Conservation (phyloP, 2,113 vertebrate species). For the Ammospiza caudacuta region DNA sequence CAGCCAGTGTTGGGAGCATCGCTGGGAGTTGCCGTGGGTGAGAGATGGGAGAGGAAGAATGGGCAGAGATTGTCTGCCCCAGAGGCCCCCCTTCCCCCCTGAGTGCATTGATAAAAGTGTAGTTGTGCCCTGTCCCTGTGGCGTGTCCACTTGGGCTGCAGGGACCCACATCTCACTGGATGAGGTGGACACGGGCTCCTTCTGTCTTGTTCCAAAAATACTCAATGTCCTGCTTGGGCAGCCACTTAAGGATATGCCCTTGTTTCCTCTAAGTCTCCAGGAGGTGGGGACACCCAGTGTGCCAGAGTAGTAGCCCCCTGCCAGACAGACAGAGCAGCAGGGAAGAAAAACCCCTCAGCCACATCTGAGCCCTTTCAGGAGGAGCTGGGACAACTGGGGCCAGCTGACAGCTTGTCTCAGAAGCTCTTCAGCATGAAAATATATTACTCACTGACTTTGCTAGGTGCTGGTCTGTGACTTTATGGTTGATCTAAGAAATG, state of each 20-base stretch:
- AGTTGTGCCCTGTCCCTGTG: background rate
- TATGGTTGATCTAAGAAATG: background rate
- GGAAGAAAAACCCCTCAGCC: background rate
- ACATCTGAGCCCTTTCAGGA: background rate
- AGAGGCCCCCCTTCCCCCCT: accelerated
- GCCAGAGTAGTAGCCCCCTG: background rate
- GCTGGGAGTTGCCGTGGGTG: conserved; percentile 7
- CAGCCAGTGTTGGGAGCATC: conserved; percentile 11
- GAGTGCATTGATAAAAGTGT: accelerated
- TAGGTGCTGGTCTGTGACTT: background rate
- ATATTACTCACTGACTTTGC: background rate
- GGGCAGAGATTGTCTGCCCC: background rate
- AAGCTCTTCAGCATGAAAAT: background rate
- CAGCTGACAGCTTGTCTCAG: background rate
- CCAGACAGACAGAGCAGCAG: accelerated
- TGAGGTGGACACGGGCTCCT: background rate
- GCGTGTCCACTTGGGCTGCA: accelerated
- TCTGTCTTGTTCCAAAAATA: background rate
- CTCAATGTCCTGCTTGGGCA: background rate
- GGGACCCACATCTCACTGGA: background rate
- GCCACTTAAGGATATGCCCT: background rate
- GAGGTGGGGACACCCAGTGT: background rate
- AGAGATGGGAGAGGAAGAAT: conserved; percentile 13
- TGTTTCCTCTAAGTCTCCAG: accelerated
- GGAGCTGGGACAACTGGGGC: background rate